These are phyloP conservation scores for Bucco capensis DNA, from an alignment of 2,113 vertebrate species.

Conservation along the genomic window DNA sequence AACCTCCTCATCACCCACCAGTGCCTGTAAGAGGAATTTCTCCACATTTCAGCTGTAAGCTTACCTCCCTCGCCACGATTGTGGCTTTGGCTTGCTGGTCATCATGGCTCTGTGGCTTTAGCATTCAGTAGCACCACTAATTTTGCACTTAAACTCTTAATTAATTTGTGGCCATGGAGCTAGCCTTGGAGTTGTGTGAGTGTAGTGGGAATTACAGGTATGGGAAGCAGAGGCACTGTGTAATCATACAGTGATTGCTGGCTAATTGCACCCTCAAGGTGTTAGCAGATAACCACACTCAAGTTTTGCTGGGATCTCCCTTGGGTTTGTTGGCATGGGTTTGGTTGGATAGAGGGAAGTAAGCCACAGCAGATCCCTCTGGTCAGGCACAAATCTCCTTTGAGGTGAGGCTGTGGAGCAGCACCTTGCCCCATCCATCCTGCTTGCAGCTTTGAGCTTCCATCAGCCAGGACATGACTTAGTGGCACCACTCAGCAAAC, in stretches of 20 bases:
- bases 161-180: neutral
- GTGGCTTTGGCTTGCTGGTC: neutral
- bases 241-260: neutral
- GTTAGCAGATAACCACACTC: rapidly evolving
- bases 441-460: neutral
- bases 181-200: neutral
- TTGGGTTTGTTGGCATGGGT: rapidly evolving
- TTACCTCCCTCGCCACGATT: neutral
- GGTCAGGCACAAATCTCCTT: neutral
- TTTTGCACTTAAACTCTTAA: neutral
- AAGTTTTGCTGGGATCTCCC: neutral
- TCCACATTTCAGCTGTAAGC: neutral
- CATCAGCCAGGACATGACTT: neutral
- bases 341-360: neutral
- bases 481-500: neutral
- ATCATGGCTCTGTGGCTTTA: neutral
- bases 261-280: neutral
- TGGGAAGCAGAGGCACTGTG: neutral
- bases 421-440: neutral
- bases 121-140: neutral
- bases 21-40: neutral
- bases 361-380: neutral
- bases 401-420: neutral
- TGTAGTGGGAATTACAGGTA: constrained; percentile 1
- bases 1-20: neutral